These are phyloP conservation scores for Hiodon alosoides DNA, from an alignment of 2,113 vertebrate species.

Conservation along the genomic window DNA sequence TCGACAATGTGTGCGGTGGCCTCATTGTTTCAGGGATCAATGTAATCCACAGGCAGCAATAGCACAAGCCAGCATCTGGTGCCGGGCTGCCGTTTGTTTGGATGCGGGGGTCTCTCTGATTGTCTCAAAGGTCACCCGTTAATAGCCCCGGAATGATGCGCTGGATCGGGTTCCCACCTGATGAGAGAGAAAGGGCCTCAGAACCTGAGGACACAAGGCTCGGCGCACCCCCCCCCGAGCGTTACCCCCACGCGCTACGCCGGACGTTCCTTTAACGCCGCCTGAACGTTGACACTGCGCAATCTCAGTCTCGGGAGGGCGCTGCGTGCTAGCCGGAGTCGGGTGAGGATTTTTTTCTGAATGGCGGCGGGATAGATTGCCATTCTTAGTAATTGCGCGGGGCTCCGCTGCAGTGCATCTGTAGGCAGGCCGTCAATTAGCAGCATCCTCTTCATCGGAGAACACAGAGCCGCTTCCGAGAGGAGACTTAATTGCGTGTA, in stretches of 20 bases:
- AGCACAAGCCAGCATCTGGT: constrained; percentile 35
- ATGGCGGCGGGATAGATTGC: no score
- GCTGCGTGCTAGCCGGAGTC: no score
- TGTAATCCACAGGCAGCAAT: constrained; percentile 47
- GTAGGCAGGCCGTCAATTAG: constrained; percentile 28
- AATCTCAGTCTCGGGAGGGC: background rate
- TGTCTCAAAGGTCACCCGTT: constrained; percentile 54
- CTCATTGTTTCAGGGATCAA: constrained; percentile 58
- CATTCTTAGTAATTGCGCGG: background rate
- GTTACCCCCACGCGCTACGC: background rate
- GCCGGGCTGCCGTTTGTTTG: constrained; percentile 27
- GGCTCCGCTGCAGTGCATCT: background rate
- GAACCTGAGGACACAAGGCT: background rate
- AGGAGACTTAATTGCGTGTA: constrained; percentile 34
- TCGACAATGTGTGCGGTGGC: constrained; percentile 26
- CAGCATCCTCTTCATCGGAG: constrained; percentile 12
- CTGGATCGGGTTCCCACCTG: constrained; percentile 25
- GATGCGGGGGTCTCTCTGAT: constrained; percentile 37
- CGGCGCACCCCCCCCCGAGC: no score
- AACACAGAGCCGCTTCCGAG: constrained; percentile 25
- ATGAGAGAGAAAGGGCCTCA: constrained; percentile 12
- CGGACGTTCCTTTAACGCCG: no score
- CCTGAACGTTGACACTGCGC: background rate
- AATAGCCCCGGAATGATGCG: constrained; percentile 23
- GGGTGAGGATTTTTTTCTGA: no score